Conservation (phyloP, 2,888 invertebrate genomes). For the Noctuana brunneofusca region DNA sequence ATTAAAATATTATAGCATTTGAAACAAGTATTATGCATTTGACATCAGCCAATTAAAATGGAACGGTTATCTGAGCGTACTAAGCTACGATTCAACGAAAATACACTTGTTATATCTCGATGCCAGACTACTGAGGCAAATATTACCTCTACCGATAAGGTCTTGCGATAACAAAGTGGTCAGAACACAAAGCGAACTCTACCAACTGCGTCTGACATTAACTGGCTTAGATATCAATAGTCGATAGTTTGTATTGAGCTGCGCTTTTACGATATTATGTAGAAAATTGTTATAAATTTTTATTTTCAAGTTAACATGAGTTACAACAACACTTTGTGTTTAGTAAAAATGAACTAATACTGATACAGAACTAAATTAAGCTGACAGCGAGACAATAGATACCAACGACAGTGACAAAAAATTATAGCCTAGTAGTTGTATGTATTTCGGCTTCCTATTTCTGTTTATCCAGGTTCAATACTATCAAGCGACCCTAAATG, state of each 20-base stretch:
- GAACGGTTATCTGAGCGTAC: not conserved
- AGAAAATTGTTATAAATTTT: not conserved
- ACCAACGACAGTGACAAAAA: too few species aligned
- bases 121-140: conserved; percentile 10
- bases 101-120: conserved; percentile 6
- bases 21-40: not conserved
- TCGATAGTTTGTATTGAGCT: conserved; percentile 20
- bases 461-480: too few species aligned
- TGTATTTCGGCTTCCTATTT: too few species aligned
- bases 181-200: conserved; percentile 39
- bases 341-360: not conserved
- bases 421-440: too few species aligned
- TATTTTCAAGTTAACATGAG: too few species aligned
- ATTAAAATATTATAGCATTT: too few species aligned
- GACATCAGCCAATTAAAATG: conserved; percentile 6
- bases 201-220: conserved; percentile 38
- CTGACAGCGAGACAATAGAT: too few species aligned
- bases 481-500: too few species aligned
- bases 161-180: conserved; percentile 30
- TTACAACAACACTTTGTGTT: not conserved
- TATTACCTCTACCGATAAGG: conserved; percentile 18
- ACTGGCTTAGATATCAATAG: conserved; percentile 41
- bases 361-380: too few species aligned
- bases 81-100: not conserved
- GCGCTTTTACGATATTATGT: not conserved